Conservation (phyloP, 30 jellyfish, hydroid and myxozoan species). For the Cassiopea xamachana region DNA sequence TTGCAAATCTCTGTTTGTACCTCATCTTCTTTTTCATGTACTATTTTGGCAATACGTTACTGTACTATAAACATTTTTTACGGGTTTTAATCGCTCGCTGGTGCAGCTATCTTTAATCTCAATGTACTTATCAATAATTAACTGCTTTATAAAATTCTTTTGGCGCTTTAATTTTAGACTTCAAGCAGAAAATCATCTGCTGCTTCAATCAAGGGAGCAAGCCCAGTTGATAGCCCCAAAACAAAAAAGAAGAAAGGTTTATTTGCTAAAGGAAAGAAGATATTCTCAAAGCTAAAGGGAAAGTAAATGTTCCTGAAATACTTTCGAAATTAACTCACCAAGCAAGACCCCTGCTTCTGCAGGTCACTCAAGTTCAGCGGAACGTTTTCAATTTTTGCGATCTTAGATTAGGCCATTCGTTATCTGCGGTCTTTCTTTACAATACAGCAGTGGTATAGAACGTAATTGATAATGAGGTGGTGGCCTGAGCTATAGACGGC, state of each 20-base stretch:
- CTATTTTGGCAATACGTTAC: too few species aligned
- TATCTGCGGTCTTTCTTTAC: too few species aligned
- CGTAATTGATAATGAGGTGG: too few species aligned
- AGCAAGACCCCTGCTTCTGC: neutral
- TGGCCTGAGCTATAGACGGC: too few species aligned
- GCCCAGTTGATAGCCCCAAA: slow-evolving; percentile 79
- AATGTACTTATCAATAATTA: neutral
- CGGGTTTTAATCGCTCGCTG: too few species aligned
- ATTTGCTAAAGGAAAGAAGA: slow-evolving; percentile 80
- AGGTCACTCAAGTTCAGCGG: neutral
- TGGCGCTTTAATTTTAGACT: slow-evolving; percentile 1
- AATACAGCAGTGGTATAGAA: too few species aligned
- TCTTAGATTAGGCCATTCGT: too few species aligned
- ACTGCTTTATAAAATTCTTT: neutral
- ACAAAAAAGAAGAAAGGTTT: slow-evolving; percentile 78
- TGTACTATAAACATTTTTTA: too few species aligned
- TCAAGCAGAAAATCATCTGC: slow-evolving; percentile 63
- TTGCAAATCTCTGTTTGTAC: too few species aligned
- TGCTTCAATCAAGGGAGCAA: slow-evolving; percentile 59
- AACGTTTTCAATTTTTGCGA: neutral
- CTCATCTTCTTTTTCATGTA: too few species aligned
- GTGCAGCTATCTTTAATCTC: too few species aligned
- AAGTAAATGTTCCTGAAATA: slow-evolving; percentile 23
- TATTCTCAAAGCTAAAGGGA: slow-evolving; percentile 84
- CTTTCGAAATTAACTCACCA: neutral